Evolutionary conservation across 2,113 vertebrate species (phyloP), one percentile per base, ranked within the genome.

Genomic region (Colinus virginianus): DNA sequence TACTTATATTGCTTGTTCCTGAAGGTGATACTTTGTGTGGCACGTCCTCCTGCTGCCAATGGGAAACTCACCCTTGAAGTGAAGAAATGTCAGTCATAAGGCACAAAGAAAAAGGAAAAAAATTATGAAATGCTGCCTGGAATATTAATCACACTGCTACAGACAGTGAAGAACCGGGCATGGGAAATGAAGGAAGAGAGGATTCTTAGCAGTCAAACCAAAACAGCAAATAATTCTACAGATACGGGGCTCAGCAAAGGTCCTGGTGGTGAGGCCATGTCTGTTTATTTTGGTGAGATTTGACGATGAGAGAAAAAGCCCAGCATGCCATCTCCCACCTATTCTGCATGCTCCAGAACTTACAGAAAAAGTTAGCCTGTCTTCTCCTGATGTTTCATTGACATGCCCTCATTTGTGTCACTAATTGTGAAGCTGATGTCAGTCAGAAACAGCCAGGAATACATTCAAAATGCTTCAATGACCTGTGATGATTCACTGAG

Each of bases 51-150:
- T 96, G 92, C 96, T 98, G 90, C 94, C 94, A 96, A 93, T 84
- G 95, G 81, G 70, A 97, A 97, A 97, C 97, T 96, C 84, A 96
- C 80, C 90, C 86, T 96, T 96, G 88, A 97, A 97, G 93, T 95
- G 92, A 97, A 84, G 91, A 94, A 40, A 74, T 96, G 96, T 96
- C 97, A 97, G 84, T 97, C 96, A 97, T 0, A 2, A 97, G 58
- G 48, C 84, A 97, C 93, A 96, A 90, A 95, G 88, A 74, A 84
- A 83, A 63, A 84, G 78, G 45, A 87, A 90, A 88, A 95, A 93
- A 81, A 49, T 94, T 90, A 93, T 78, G 32, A 93, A 92, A 87
- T 78, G 25, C 30, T 96, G 67, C 89, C 63, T 94, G 51, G 90
- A 95, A 96, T 97, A 97, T 92, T 97, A 97, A 97, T 97, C 71